Percentiles rank a stretch among this genome's conserved stretches.
These are phyloP conservation scores for Drosophila micromelanica DNA, from an alignment of 1,140 invertebrate genomes.

Conservation along the genomic window DNA sequence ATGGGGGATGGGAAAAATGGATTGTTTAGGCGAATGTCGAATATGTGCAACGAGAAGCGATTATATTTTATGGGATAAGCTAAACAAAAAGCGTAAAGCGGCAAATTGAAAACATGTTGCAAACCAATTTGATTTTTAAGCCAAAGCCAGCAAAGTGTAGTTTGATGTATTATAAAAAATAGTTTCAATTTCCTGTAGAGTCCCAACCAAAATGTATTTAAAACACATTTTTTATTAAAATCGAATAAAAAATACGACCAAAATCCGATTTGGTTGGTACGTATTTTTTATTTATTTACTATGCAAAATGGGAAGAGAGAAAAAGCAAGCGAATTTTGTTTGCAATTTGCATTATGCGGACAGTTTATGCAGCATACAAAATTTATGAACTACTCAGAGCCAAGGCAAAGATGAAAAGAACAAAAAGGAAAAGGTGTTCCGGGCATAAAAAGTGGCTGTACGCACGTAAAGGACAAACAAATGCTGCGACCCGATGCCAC, in stretches of 20 bases:
- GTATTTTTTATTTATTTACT: constrained; percentile 9
- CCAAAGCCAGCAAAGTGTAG: background rate
- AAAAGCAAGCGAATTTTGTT: constrained; percentile 6
- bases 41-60: background rate
- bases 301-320: background rate
- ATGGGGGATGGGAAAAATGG: background rate
- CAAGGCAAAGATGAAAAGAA: background rate
- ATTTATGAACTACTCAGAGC: constrained; percentile 32
- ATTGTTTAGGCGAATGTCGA: background rate
- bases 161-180: background rate
- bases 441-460: background rate
- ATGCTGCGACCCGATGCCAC: constrained; percentile 10
- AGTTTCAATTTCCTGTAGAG: background rate
- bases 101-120: background rate
- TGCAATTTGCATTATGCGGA: constrained; percentile 39
- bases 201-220: constrained; percentile 11
- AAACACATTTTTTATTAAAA: constrained; percentile 24
- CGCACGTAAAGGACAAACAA: constrained; percentile 21
- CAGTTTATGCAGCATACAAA: constrained; percentile 32
- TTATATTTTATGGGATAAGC: background rate
- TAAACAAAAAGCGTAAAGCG: background rate
- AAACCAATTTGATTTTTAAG: background rate
- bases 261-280: constrained; percentile 25
- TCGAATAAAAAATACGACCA: background rate
- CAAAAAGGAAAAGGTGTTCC: background rate